These are phyloP conservation scores for Anser brachyrhynchus DNA, from an alignment of 2,113 vertebrate genomes.

Conservation along the genomic window DNA sequence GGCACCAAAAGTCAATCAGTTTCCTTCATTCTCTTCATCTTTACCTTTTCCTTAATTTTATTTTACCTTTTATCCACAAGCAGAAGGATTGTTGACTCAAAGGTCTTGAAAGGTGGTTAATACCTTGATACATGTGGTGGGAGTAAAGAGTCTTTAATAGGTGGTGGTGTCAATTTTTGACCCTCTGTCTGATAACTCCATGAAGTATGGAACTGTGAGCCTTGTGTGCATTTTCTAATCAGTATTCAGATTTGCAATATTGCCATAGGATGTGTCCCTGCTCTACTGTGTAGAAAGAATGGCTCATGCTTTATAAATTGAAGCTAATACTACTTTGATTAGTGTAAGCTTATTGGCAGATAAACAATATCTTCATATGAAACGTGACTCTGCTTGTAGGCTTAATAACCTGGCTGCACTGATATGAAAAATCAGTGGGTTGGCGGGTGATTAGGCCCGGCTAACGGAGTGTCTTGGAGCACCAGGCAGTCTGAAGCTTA, in stretches of 20 bases:
- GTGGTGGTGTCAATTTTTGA: neutral
- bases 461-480: neutral
- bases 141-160: neutral
- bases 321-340: neutral
- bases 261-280: neutral
- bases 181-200: neutral
- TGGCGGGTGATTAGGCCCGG: neutral
- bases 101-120: neutral
- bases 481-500: neutral
- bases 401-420: constrained; percentile 8
- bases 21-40: neutral
- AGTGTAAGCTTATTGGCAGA: neutral
- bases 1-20: neutral
- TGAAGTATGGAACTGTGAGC: neutral
- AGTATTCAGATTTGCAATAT: neutral
- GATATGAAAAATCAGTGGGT: neutral
- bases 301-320: neutral
- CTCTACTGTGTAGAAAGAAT: neutral
- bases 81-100: neutral
- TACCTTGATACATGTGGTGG: neutral
- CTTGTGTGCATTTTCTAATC: neutral
- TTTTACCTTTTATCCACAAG: neutral
- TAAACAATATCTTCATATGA: neutral
- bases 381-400: neutral
- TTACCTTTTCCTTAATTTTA: neutral